phyloP scores from a whole-genome alignment of 2,888 invertebrate genomes.

The Limnephilus rhombicus region DNA sequence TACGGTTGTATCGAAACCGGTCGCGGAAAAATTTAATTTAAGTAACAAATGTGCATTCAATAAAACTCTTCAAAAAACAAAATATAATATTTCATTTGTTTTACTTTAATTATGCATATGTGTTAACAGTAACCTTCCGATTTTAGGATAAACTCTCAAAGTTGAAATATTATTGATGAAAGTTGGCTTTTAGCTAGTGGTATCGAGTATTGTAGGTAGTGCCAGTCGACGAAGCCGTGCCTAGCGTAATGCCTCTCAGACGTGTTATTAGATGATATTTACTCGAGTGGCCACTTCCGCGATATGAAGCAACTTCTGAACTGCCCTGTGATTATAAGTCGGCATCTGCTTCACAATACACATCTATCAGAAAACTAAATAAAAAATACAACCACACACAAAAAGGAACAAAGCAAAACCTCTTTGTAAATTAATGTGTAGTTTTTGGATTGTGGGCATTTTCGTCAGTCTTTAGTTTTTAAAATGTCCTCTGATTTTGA shows the following conservation, averaged over 20 bases:
- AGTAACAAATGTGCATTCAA: too few relatives aligned
- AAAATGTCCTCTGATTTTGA: too few relatives aligned
- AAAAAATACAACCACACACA: neutral
- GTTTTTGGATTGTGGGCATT: neutral
- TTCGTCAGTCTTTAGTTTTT: too few relatives aligned
- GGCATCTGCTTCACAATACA: conserved; percentile 2
- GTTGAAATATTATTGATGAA: neutral
- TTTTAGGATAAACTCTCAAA: too few relatives aligned
- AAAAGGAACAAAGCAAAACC: neutral
- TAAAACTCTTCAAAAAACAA: too few relatives aligned
- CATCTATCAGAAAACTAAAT: neutral
- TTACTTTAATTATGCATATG: too few relatives aligned
- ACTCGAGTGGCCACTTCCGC: conserved; percentile 16
- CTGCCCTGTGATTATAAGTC: neutral
- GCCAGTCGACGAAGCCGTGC: neutral
- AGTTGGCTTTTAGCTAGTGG: neutral
- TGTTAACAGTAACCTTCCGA: too few relatives aligned
- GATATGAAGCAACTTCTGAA: conserved; percentile 27
- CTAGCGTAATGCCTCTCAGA: conserved; percentile 3
- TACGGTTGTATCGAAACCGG: too few relatives aligned
- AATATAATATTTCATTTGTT: too few relatives aligned
- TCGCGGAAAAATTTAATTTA: too few relatives aligned
- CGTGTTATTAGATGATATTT: conserved; percentile 32
- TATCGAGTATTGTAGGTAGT: neutral
- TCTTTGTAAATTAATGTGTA: neutral